A percentile compares a stretch with the other conserved stretches of the same genome.
These are phyloP conservation scores for Deroptyus accipitrinus DNA, from an alignment of 2,113 vertebrate genomes.

Conservation along the genomic window DNA sequence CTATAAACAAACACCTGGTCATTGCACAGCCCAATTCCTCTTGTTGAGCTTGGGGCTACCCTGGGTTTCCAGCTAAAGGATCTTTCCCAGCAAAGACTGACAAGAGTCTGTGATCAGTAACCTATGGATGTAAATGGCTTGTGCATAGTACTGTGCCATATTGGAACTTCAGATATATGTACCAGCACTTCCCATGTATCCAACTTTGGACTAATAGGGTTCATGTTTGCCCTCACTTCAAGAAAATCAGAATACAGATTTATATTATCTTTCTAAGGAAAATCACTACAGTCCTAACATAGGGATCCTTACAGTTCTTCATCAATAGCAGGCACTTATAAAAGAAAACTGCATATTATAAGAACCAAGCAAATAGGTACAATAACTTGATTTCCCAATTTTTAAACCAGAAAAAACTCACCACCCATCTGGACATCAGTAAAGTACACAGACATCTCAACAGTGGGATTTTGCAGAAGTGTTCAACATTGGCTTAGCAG, in stretches of 20 bases:
- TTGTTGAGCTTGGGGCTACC: neutral
- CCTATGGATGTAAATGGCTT: neutral
- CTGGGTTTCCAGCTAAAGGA: neutral
- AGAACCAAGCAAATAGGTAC: neutral
- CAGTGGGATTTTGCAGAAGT: neutral
- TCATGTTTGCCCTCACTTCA: neutral
- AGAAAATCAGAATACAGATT: neutral
- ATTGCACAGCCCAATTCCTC: neutral
- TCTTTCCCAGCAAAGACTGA: neutral
- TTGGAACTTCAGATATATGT: neutral
- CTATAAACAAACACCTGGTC: neutral
- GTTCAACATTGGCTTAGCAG: neutral
- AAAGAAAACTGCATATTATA: neutral
- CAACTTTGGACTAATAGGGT: neutral
- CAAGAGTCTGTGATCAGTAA: neutral
- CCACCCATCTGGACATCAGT: neutral
- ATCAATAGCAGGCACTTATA: neutral
- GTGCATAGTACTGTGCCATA: neutral
- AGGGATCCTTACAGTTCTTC: neutral
- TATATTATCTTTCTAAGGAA: neutral
- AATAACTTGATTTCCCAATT: neutral
- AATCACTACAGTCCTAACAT: neutral
- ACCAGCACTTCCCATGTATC: neutral
- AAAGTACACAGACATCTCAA: neutral
- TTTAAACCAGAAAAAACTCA: neutral